Conservation (phyloP, 92 coral and sea anemone species). For the Paragorgia papillata region DNA sequence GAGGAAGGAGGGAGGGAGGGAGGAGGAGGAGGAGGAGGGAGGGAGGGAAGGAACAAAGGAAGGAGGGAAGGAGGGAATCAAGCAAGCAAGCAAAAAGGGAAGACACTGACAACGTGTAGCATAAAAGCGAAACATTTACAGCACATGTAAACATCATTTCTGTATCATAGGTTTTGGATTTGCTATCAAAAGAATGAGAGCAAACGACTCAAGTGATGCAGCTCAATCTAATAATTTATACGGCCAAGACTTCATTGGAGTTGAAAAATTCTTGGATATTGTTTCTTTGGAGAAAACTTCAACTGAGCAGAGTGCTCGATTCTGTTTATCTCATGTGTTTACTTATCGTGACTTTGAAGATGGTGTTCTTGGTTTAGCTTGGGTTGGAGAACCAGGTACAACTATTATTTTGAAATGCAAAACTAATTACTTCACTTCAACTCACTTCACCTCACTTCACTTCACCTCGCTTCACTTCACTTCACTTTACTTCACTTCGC, state of each 20-base stretch:
- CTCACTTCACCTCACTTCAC: too few species aligned
- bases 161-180: slow-evolving; percentile 84
- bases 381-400: slow-evolving; percentile 88
- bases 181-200: slow-evolving; percentile 76
- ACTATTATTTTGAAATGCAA: background rate
- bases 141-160: too few species aligned
- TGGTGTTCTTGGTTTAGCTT: slow-evolving; percentile 97
- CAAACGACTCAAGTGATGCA: slow-evolving; percentile 63
- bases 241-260: slow-evolving; percentile 73
- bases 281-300: slow-evolving; percentile 63
- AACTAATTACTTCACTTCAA: too few species aligned
- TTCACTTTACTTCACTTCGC: too few species aligned
- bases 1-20: too few species aligned
- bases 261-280: slow-evolving; percentile 84
- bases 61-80: too few species aligned
- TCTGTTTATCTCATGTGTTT: slow-evolving; percentile 81
- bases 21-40: too few species aligned
- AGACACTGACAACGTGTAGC: too few species aligned
- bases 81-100: too few species aligned
- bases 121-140: too few species aligned
- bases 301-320: slow-evolving; percentile 47
- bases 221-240: slow-evolving; percentile 47
- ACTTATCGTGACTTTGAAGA: slow-evolving; percentile 94
- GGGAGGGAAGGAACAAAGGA: too few species aligned
- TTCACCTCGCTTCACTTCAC: too few species aligned